These are phyloP conservation scores for Pelobates fuscus DNA, from an alignment of 2,113 vertebrate genomes.

Conservation along the genomic window DNA sequence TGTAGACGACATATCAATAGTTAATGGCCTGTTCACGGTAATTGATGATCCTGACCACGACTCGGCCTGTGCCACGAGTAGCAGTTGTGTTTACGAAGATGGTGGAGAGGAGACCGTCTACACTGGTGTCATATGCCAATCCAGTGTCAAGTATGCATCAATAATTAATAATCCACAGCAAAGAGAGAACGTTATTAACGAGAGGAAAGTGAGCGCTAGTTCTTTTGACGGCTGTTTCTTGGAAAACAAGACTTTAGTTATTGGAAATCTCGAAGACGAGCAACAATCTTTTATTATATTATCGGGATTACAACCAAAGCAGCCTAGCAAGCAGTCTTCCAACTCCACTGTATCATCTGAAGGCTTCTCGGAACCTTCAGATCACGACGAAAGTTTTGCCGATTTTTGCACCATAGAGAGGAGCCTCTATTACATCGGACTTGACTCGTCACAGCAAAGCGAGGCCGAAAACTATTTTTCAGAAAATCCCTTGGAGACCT, in stretches of 20 bases:
- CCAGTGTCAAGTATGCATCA: slow-evolving; percentile 74
- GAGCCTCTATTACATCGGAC: slow-evolving; percentile 75
- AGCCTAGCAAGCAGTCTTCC: slow-evolving; percentile 51
- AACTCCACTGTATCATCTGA: slow-evolving; percentile 76
- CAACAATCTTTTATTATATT: slow-evolving; percentile 54
- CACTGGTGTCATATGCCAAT: slow-evolving; percentile 61
- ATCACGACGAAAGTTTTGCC: slow-evolving; percentile 61
- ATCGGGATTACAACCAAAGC: slow-evolving; percentile 55
- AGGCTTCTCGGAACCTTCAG: slow-evolving; percentile 78
- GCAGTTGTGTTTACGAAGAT: slow-evolving; percentile 52
- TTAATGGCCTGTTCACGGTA: slow-evolving; percentile 13
- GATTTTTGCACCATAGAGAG: slow-evolving; percentile 55
- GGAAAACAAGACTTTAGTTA: slow-evolving; percentile 61
- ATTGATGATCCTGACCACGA: slow-evolving; percentile 53
- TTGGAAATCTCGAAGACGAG: slow-evolving; percentile 68
- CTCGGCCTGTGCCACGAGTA: slow-evolving; percentile 57
- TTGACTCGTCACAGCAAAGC: slow-evolving; percentile 59
- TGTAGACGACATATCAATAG: slow-evolving; percentile 28
- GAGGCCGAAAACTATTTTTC: slow-evolving; percentile 54
- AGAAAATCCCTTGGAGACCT: slow-evolving; percentile 35
- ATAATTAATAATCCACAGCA: slow-evolving; percentile 62
- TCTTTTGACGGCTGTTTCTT: slow-evolving; percentile 69
- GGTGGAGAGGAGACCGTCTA: neutral
- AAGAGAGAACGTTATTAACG: slow-evolving; percentile 45
- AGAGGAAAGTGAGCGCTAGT: slow-evolving; percentile 58